A percentile compares a stretch with the other conserved stretches of the same genome.
phyloP scores from a whole-genome alignment of 1,140 invertebrate genomes.

The Danaus plexippus region DNA sequence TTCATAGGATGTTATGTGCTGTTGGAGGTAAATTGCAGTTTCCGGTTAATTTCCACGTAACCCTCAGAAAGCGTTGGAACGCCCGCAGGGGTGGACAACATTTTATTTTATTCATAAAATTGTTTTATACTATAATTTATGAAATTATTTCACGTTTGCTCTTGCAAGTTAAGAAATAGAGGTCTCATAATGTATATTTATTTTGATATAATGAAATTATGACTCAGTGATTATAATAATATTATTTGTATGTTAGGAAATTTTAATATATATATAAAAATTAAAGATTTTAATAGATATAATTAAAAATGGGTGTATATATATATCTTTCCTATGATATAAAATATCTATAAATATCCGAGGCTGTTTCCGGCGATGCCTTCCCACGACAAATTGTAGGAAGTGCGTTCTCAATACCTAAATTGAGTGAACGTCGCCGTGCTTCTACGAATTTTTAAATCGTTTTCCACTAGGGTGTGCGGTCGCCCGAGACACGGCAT shows the following conservation, averaged over 20 bases:
- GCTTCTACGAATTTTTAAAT: slow-evolving; percentile 39
- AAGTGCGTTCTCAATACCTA: slow-evolving; percentile 44
- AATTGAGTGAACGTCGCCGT: slow-evolving; percentile 28
- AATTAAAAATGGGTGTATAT: slow-evolving; percentile 1
- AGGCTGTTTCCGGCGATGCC: slow-evolving; percentile 34
- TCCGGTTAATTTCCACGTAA: slow-evolving; percentile 44
- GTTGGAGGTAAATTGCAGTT: slow-evolving; percentile 42
- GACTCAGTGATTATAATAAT: too few relatives aligned
- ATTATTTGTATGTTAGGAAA: too few relatives aligned
- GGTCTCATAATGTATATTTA: too few relatives aligned
- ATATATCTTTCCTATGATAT: slow-evolving; percentile 18
- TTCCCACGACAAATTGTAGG: slow-evolving; percentile 55
- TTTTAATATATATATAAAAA: too few relatives aligned
- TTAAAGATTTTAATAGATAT: too few relatives aligned
- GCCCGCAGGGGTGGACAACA: slow-evolving; percentile 22
- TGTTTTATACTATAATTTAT: too few relatives aligned
- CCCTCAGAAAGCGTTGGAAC: slow-evolving; percentile 9
- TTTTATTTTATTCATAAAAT: slow-evolving; percentile 15
- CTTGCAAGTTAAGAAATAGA: too few relatives aligned
- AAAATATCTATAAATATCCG: neutral
- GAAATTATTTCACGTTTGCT: too few relatives aligned
- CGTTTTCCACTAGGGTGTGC: slow-evolving; percentile 8
- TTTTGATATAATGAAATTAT: too few relatives aligned
- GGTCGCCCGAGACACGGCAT: slow-evolving; percentile 2
- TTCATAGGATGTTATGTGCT: slow-evolving; percentile 20